Conservation (phyloP, 2,113 vertebrate genomes). For the Tupaia tana region DNA sequence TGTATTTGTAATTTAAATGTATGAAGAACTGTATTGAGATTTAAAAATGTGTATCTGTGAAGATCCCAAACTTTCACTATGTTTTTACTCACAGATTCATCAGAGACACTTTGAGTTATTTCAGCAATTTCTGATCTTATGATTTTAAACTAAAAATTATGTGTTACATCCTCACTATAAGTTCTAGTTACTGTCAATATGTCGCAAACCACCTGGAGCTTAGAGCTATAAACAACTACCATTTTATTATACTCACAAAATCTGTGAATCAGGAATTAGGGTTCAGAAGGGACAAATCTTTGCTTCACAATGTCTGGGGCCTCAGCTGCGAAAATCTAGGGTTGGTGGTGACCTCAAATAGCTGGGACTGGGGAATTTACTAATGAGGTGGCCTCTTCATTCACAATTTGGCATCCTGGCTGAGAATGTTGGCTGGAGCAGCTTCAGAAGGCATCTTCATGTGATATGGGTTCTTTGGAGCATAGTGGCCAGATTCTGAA, state of each 20-base stretch:
- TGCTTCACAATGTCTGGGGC: neutral
- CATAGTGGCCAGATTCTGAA: neutral
- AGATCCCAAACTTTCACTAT: neutral
- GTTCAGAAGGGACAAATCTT: neutral
- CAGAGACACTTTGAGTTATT: constrained; percentile 10
- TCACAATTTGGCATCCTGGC: neutral
- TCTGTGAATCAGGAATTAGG: neutral
- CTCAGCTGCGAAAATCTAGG: neutral
- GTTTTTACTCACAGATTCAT: neutral
- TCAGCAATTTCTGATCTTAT: neutral
- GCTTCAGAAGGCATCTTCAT: neutral
- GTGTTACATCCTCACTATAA: neutral
- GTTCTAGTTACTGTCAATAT: neutral
- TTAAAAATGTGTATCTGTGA: neutral
- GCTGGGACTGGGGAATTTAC: neutral
- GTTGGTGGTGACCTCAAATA: neutral
- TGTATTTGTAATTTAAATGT: neutral
- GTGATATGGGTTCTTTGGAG: neutral
- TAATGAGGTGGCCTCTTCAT: neutral
- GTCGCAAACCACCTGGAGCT: neutral
- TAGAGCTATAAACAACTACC: neutral
- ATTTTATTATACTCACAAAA: neutral
- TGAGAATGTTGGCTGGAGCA: neutral
- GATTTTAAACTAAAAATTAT: neutral
- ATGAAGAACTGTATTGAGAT: neutral